A percentile compares a stretch with the other conserved stretches of the same genome.
Evolutionary conservation across 1,140 invertebrate genomes (phyloP).

Genomic region (Aphelinus certus): DNA sequence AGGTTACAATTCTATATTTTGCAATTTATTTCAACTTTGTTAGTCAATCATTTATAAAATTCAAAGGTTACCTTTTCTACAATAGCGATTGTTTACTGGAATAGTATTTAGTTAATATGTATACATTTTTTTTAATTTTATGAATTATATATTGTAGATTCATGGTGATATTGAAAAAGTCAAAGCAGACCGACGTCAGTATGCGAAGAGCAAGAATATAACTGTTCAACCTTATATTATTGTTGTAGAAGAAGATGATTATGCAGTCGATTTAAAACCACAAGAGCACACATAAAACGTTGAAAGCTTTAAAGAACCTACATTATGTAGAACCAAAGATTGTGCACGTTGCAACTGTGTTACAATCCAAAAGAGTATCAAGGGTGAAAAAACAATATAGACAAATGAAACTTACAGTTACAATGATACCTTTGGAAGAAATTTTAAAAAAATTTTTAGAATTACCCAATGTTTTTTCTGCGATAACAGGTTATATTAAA

Average conservation of each 20-base stretch:
- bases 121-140: neutral
- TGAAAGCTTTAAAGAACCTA: conserved; percentile 35
- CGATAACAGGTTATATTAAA: conserved; percentile 37
- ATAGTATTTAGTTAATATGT: neutral
- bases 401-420: conserved; percentile 39
- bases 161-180: conserved; percentile 6
- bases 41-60: neutral
- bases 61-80: neutral
- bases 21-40: too few species aligned
- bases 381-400: conserved; percentile 21
- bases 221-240: too few species aligned
- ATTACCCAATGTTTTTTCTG: conserved; percentile 25
- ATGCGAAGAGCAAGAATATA: neutral
- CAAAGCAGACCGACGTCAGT: neutral
- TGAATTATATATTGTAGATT: neutral
- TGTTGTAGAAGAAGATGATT: conserved; percentile 9
- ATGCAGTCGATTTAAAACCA: conserved; percentile 28
- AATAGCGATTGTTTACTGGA: neutral
- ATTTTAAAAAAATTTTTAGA: conserved; percentile 42
- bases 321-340: conserved; percentile 36
- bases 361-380: conserved; percentile 24
- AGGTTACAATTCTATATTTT: neutral
- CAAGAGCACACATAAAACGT: conserved; percentile 36
- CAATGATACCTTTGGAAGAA: conserved; percentile 41
- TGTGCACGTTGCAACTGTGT: conserved; percentile 25